phyloP scores from a whole-genome alignment of 2,888 invertebrate genomes.

The Aphodius sticticus region DNA sequence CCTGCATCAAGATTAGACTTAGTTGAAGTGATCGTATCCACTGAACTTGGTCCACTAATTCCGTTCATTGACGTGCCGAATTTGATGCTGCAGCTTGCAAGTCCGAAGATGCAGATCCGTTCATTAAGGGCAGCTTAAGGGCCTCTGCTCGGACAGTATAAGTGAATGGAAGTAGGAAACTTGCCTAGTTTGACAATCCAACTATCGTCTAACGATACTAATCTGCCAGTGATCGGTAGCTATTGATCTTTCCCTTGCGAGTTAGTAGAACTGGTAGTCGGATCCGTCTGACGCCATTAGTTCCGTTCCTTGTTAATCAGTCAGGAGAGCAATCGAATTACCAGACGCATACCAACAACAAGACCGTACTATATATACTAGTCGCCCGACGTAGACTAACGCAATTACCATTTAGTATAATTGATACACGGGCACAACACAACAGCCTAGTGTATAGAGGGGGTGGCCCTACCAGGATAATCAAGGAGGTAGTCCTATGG shows the following conservation, averaged over 20 bases:
- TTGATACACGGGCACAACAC: conserved; percentile 11
- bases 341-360: conserved; percentile 14
- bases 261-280: conserved; percentile 6
- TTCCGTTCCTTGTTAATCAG: conserved; percentile 24
- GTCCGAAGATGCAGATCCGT: background rate
- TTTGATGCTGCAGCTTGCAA: background rate
- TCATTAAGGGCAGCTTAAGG: background rate
- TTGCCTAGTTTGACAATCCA: conserved; percentile 15
- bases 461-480: background rate
- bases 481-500: background rate
- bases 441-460: background rate
- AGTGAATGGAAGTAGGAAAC: background rate
- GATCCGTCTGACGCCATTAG: conserved; percentile 23
- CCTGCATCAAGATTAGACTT: background rate
- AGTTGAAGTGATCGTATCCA: background rate
- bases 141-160: background rate
- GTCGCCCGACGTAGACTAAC: conserved; percentile 13
- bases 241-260: conserved; percentile 11
- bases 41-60: background rate
- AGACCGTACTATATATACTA: background rate
- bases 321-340: conserved; percentile 25
- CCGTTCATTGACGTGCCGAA: background rate
- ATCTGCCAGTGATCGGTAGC: conserved; percentile 15
- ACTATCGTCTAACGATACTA: conserved; percentile 17
- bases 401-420: conserved; percentile 22